phyloP scores from a whole-genome alignment of 2,797 vertebrate species.

The Sitta carolinensis region DNA sequence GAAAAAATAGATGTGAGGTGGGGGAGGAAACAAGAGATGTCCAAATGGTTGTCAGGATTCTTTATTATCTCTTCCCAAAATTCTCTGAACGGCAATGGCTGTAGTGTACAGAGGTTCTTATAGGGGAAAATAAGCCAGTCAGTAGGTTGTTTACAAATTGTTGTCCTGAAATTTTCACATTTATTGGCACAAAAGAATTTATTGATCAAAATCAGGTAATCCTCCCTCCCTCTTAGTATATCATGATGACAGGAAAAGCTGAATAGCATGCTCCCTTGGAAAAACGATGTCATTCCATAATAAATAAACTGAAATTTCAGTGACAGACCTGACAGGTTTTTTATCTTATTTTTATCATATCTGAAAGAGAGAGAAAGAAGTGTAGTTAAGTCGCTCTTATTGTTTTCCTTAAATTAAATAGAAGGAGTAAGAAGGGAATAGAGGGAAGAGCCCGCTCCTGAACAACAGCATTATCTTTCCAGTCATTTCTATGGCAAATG shows the following conservation, averaged over 20 bases:
- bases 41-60: conserved; percentile 10
- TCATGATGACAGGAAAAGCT: conserved; percentile 11
- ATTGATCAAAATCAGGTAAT: neutral
- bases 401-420: conserved; percentile 40
- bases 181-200: conserved; percentile 13
- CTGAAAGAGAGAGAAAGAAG: neutral
- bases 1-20: neutral
- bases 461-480: neutral
- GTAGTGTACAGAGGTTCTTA: neutral
- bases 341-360: conserved; percentile 54
- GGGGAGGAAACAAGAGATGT: neutral
- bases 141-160: neutral
- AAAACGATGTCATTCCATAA: conserved; percentile 55
- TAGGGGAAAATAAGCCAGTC: neutral
- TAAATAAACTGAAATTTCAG: conserved; percentile 63
- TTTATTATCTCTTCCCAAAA: conserved; percentile 4
- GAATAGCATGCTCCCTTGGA: conserved; percentile 31
- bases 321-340: conserved; percentile 37
- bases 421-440: neutral
- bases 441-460: neutral
- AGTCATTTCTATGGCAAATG: neutral
- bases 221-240: conserved; percentile 2
- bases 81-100: neutral
- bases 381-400: neutral
- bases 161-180: conserved; percentile 31